A percentile compares a stretch with the other conserved stretches of the same genome.
phyloP scores from a whole-genome alignment of 1,140 invertebrate species.

The Drosophila kepulauana region DNA sequence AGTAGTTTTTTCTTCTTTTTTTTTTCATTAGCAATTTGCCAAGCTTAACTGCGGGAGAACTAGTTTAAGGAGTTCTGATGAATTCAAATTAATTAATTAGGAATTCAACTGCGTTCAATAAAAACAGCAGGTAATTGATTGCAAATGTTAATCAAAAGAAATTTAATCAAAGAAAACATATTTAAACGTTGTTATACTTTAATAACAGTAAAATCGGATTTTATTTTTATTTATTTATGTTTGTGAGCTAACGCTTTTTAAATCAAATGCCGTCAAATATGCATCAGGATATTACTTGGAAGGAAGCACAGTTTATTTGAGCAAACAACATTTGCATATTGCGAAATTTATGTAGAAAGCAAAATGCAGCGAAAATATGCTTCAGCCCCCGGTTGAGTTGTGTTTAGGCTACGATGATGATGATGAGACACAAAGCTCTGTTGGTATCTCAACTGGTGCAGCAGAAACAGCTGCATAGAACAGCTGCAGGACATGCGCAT shows the following conservation, averaged over 20 bases:
- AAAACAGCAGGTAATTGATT: slow-evolving; percentile 14
- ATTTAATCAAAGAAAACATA: background rate
- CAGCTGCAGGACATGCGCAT: slow-evolving; percentile 4
- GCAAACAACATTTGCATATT: slow-evolving; percentile 36
- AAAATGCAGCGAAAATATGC: slow-evolving; percentile 20
- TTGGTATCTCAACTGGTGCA: slow-evolving; percentile 1
- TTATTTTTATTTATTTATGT: background rate
- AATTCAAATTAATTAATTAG: slow-evolving; percentile 35
- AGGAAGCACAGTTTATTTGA: slow-evolving; percentile 17
- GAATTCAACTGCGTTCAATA: slow-evolving; percentile 8
- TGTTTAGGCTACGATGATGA: background rate
- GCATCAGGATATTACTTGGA: slow-evolving; percentile 18
- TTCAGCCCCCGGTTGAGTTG: background rate
- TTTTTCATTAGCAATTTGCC: slow-evolving; percentile 48
- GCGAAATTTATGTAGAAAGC: slow-evolving; percentile 6
- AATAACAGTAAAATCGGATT: background rate
- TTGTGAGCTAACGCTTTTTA: background rate
- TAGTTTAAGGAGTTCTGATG: slow-evolving; percentile 13
- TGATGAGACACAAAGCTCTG: slow-evolving; percentile 11
- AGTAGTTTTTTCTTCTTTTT: slow-evolving; percentile 40
- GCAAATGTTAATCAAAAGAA: slow-evolving; percentile 4
- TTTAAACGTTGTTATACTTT: background rate
- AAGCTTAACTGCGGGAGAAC: slow-evolving; percentile 12
- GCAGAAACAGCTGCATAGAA: background rate
- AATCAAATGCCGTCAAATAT: too few relatives aligned